phyloP scores from a whole-genome alignment of 1,140 invertebrate species.

The Chelonus insularis region DNA sequence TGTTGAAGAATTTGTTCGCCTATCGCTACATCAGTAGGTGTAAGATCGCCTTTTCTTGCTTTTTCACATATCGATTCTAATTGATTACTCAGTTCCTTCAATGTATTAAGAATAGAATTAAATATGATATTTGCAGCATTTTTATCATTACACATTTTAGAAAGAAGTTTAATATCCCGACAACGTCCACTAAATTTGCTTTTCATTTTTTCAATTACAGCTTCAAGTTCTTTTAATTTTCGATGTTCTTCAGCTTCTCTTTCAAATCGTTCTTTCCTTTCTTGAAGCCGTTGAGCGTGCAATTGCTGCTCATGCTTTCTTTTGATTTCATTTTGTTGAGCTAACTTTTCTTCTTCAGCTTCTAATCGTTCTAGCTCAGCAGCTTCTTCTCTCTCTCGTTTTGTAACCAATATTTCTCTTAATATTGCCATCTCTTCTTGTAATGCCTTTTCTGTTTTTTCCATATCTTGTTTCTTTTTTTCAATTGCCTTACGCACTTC shows the following conservation, averaged over 20 bases:
- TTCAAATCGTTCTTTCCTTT: constrained; percentile 46
- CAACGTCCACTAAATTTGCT: constrained; percentile 46
- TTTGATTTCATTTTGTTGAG: constrained; percentile 45
- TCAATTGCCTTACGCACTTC: constrained; percentile 48
- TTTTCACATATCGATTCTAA: constrained; percentile 61
- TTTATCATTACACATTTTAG: constrained; percentile 48
- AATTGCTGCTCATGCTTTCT: constrained; percentile 53
- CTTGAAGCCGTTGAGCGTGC: constrained; percentile 46
- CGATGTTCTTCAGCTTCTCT: constrained; percentile 41
- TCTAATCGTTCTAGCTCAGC: constrained; percentile 10
- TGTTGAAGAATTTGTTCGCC: constrained; percentile 39
- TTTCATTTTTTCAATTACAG: constrained; percentile 48
- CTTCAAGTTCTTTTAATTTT: constrained; percentile 40
- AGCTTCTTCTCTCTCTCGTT: constrained; percentile 47
- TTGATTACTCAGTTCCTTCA: constrained; percentile 45
- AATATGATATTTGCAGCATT: constrained; percentile 40
- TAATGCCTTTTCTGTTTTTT: constrained; percentile 45
- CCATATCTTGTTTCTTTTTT: constrained; percentile 48
- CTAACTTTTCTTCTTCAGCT: constrained; percentile 37
- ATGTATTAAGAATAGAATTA: constrained; percentile 37
- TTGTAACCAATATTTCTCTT: constrained; percentile 42
- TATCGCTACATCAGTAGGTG: constrained; percentile 34
- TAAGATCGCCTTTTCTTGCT: constrained; percentile 51
- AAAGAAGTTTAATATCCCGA: constrained; percentile 46
- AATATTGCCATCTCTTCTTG: constrained; percentile 44